Evolutionary conservation across 1,140 invertebrate genomes (phyloP).

Genomic region (Fopius arisanus): DNA sequence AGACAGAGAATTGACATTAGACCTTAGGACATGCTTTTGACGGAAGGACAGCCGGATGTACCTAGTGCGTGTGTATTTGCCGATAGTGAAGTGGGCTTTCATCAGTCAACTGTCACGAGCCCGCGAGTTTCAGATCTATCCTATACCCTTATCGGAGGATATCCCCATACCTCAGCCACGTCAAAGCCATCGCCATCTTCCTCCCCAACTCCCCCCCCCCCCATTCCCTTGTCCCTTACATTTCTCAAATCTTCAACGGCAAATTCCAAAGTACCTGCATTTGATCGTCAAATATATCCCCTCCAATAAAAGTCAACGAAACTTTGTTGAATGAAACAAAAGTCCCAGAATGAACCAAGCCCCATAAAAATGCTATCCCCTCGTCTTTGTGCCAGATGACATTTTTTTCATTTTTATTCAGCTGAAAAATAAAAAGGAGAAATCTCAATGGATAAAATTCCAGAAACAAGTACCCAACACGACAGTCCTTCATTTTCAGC

Average conservation of each 20-base stretch:
- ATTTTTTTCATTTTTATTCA: neutral
- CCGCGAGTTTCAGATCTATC: constrained; percentile 28
- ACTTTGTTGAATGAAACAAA: neutral
- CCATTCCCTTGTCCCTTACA: neutral
- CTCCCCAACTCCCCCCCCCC: neutral
- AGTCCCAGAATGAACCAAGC: neutral
- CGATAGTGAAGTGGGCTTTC: constrained; percentile 35
- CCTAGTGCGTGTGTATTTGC: neutral
- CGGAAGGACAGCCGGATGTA: neutral
- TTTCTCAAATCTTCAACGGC: neutral
- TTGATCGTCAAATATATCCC: neutral
- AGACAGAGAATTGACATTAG: neutral
- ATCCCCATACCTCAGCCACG: neutral
- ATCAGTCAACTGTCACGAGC: constrained; percentile 49
- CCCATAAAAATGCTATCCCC: neutral
- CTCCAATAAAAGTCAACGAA: neutral
- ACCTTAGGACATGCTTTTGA: neutral
- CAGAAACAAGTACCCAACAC: neutral
- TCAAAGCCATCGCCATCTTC: constrained; percentile 19
- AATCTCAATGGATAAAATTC: neutral
- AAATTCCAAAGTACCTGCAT: neutral
- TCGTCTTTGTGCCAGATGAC: neutral
- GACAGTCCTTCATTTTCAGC: neutral
- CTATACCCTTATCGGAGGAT: constrained; percentile 24
- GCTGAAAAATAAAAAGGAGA: neutral